Conservation (phyloP, 2,113 vertebrate species). For the Lasiurus cinereus region DNA sequence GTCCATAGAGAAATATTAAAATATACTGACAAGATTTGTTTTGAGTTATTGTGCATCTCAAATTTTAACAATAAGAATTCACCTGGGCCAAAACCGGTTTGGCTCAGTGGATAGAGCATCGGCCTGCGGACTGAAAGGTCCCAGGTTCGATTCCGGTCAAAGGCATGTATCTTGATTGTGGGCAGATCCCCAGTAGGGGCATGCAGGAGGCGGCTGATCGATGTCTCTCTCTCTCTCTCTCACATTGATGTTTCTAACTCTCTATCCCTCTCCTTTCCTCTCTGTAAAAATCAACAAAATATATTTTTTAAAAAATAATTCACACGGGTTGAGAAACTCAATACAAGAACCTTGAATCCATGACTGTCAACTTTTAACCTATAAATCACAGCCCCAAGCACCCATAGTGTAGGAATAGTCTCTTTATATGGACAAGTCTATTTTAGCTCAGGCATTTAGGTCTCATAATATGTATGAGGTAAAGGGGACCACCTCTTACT, state of each 20-base stretch:
- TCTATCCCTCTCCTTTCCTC: too few species aligned
- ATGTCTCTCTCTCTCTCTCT: too few species aligned
- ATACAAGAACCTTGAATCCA: neutral
- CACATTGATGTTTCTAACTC: too few species aligned
- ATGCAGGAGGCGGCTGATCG: too few species aligned
- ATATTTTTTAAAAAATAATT: too few species aligned
- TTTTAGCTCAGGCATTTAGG: constrained; percentile 9
- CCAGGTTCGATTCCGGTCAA: too few species aligned
- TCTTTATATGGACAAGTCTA: neutral
- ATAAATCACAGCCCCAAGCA: neutral
- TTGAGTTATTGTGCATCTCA: neutral
- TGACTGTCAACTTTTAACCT: neutral
- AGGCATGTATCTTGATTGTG: too few species aligned
- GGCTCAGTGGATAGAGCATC: too few species aligned
- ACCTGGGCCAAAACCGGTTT: too few species aligned
- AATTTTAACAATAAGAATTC: constrained; percentile 19
- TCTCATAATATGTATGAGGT: neutral
- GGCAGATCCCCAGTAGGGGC: too few species aligned
- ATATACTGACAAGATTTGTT: neutral
- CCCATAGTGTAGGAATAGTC: neutral
- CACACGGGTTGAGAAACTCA: constrained; percentile 2
- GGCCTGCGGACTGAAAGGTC: too few species aligned
- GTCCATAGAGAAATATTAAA: constrained; percentile 56
- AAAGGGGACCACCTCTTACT: constrained; percentile 42
- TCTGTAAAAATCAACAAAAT: too few species aligned